Percentiles rank a stretch among this genome's conserved stretches.
phyloP scores from a whole-genome alignment of 2,888 invertebrate species.

The Diaperis boleti region DNA sequence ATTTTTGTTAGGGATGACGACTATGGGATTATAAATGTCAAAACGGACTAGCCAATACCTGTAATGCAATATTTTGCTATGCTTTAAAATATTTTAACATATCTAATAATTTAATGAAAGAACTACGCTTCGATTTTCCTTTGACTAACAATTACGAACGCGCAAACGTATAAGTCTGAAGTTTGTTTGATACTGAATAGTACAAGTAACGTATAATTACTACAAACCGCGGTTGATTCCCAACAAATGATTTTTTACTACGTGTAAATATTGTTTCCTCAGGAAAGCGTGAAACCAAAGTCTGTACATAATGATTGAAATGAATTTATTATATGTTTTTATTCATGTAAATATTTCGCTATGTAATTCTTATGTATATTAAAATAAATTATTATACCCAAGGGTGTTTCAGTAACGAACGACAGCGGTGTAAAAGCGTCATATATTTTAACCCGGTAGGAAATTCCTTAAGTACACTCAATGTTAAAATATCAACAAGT shows the following conservation, averaged over 20 bases:
- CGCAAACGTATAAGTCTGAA: constrained; percentile 50
- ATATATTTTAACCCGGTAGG: constrained; percentile 13
- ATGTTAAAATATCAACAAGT: constrained; percentile 27
- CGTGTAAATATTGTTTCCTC: constrained; percentile 53
- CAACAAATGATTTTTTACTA: constrained; percentile 44
- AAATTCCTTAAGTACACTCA: constrained; percentile 27
- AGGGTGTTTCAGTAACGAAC: background rate
- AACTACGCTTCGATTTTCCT: constrained; percentile 50
- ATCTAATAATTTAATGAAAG: constrained; percentile 47
- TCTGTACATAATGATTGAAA: constrained; percentile 53
- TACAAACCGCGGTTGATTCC: constrained; percentile 34
- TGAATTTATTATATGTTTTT: constrained; percentile 53
- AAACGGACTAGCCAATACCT: constrained; percentile 32
- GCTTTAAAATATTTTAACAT: constrained; percentile 56
- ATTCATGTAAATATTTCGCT: constrained; percentile 56
- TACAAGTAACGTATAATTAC: constrained; percentile 45
- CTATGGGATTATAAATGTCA: constrained; percentile 28
- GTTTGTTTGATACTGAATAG: constrained; percentile 50
- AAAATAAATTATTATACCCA: constrained; percentile 33
- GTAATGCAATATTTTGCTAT: constrained; percentile 53
- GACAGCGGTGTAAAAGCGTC: background rate
- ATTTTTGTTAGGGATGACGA: constrained; percentile 28
- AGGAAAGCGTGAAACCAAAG: constrained; percentile 56
- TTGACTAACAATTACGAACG: constrained; percentile 45
- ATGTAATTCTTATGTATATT: constrained; percentile 49